A percentile compares a stretch with the other conserved stretches of the same genome.
These are phyloP conservation scores for Orthonevra nobilis DNA, from an alignment of 2,888 invertebrate genomes.

Conservation along the genomic window DNA sequence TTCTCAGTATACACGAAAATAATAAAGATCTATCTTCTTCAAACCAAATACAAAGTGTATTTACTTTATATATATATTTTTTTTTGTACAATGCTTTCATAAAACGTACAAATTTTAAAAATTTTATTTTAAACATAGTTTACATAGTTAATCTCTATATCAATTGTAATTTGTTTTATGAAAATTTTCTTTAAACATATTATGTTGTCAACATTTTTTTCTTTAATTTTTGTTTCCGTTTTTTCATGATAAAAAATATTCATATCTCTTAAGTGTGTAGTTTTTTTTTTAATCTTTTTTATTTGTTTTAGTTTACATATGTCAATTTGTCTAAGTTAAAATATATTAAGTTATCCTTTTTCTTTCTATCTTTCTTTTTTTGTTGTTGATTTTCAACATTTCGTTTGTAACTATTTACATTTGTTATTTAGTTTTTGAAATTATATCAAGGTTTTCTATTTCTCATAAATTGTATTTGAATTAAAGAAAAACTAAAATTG, in stretches of 20 bases:
- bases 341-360: constrained; percentile 35
- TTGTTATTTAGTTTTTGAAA: constrained; percentile 30
- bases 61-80: constrained; percentile 16
- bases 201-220: constrained; percentile 28
- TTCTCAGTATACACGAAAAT: constrained; percentile 28
- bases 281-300: constrained; percentile 24
- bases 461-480: no score
- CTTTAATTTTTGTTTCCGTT: constrained; percentile 7
- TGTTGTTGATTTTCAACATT: constrained; percentile 1
- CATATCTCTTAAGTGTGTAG: constrained; percentile 32
- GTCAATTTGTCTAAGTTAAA: constrained; percentile 42
- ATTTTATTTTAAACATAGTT: constrained; percentile 38
- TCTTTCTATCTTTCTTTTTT: not conserved
- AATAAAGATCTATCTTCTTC: constrained; percentile 17
- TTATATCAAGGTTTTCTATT: constrained; percentile 1
- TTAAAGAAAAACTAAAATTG: not conserved
- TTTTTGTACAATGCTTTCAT: constrained; percentile 39
- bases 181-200: constrained; percentile 24
- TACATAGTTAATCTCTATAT: constrained; percentile 10
- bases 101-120: constrained; percentile 42
- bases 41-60: constrained; percentile 45
- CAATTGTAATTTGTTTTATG: constrained; percentile 23
- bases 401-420: constrained; percentile 39
- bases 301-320: no score
- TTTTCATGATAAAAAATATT: constrained; percentile 41